A percentile compares a stretch with the other conserved stretches of the same genome.
phyloP scores from a whole-genome alignment of 1,140 invertebrate genomes.

The Penaeus chinensis region DNA sequence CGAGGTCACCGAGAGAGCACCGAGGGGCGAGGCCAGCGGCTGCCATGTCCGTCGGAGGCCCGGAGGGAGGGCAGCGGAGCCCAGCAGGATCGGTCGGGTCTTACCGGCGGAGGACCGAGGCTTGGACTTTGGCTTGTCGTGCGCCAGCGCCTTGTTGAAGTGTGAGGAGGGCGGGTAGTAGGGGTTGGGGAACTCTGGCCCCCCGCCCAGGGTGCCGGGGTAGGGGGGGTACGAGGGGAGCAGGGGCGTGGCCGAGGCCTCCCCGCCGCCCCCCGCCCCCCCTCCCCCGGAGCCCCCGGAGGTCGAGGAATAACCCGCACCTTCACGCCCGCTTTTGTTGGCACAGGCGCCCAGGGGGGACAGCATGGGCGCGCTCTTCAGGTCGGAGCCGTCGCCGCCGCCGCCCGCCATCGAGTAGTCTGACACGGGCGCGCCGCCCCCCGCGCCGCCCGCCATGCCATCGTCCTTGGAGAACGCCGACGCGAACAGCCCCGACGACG shows the following conservation, averaged over 20 bases:
- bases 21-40: neutral
- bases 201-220: constrained; percentile 55
- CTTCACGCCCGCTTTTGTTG: constrained; percentile 61
- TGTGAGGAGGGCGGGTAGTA: constrained; percentile 60
- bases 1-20: neutral
- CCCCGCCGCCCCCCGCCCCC: constrained; percentile 43
- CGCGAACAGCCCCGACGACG: constrained; percentile 56
- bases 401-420: constrained; percentile 49
- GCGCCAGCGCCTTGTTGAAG: constrained; percentile 59
- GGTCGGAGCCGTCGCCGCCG: constrained; percentile 50
- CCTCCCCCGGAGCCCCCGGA: constrained; percentile 39
- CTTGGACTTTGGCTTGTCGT: constrained; percentile 62
- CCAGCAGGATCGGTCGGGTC: constrained; percentile 35
- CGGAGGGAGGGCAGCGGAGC: constrained; percentile 2
- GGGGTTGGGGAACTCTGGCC: constrained; percentile 60
- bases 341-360: constrained; percentile 55
- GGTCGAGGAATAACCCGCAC: constrained; percentile 59
- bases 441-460: constrained; percentile 44
- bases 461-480: constrained; percentile 59
- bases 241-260: constrained; percentile 56
- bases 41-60: neutral
- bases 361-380: constrained; percentile 58
- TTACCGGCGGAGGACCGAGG: constrained; percentile 62
- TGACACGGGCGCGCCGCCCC: constrained; percentile 42
- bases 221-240: constrained; percentile 59